These are phyloP conservation scores for Montipora cactus DNA, from an alignment of 64 coral and sea anemone species.

Conservation along the genomic window DNA sequence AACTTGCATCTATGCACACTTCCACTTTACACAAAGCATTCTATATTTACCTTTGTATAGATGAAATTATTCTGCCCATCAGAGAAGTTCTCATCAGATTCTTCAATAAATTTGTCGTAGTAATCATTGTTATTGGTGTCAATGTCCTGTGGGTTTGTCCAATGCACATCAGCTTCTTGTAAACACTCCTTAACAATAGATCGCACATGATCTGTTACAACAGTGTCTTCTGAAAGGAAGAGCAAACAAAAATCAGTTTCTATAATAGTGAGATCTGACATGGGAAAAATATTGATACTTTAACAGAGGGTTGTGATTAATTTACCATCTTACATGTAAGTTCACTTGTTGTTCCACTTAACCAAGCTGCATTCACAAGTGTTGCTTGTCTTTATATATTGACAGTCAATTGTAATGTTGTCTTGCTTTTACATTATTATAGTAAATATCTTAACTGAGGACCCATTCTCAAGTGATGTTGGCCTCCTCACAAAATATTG, in stretches of 20 bases:
- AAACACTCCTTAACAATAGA: conserved; percentile 91
- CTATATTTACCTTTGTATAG: background rate
- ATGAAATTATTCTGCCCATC: conserved; percentile 59
- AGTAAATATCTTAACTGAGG: no score
- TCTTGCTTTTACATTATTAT: no score
- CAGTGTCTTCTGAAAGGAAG: conserved; percentile 30
- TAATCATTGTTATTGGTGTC: background rate
- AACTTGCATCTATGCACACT: background rate
- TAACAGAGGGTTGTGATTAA: no score
- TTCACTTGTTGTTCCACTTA: no score
- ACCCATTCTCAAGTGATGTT: no score
- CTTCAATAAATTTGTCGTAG: background rate
- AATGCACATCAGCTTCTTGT: conserved; percentile 84
- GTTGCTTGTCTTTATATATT: no score
- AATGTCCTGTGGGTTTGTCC: conserved; percentile 43
- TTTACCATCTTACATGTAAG: no score
- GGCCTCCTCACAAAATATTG: no score
- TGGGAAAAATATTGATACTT: no score
- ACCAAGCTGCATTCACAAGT: no score
- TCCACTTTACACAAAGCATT: background rate
- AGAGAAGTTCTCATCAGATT: background rate
- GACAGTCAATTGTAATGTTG: no score
- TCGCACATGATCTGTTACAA: conserved; percentile 92
- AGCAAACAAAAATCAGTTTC: background rate
- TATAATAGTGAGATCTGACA: no score